Evolutionary conservation across 2,888 invertebrate species (phyloP).

Genomic region (Pseudanteris insignis): DNA sequence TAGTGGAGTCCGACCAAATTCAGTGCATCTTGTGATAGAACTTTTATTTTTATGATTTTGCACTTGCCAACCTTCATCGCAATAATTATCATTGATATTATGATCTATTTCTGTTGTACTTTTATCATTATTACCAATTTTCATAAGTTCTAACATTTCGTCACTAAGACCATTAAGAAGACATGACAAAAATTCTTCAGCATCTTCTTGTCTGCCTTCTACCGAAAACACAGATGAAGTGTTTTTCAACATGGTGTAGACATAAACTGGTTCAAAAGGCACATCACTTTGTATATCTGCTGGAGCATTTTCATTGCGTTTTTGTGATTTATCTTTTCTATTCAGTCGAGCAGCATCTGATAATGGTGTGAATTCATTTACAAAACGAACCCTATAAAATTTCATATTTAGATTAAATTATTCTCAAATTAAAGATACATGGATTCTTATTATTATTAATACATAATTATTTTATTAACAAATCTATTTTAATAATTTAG

Average conservation of each 20-base stretch:
- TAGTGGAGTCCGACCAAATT: conserved; percentile 84
- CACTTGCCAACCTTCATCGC: conserved; percentile 78
- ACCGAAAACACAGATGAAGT: conserved; percentile 77
- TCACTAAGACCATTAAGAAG: conserved; percentile 94
- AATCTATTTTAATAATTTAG: too few relatives aligned
- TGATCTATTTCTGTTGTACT: conserved; percentile 49
- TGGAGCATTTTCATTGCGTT: conserved; percentile 65
- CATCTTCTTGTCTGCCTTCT: conserved; percentile 95
- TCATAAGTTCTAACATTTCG: conserved; percentile 87
- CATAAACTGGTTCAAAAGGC: conserved; percentile 90
- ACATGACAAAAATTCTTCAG: conserved; percentile 95
- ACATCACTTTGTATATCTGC: conserved; percentile 74
- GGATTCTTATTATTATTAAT: too few relatives aligned
- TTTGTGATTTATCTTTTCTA: conserved; percentile 64
- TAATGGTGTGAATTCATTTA: conserved; percentile 79
- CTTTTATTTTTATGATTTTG: conserved; percentile 88
- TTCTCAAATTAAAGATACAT: too few relatives aligned
- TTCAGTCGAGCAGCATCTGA: conserved; percentile 69
- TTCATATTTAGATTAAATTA: background rate
- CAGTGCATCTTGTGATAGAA: conserved; percentile 85
- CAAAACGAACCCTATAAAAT: conserved; percentile 75
- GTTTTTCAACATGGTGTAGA: conserved; percentile 84
- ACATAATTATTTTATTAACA: too few relatives aligned
- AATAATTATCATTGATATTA: conserved; percentile 66
- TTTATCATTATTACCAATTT: conserved; percentile 64